Percentiles rank a stretch among this genome's conserved stretches.
Evolutionary conservation across 92 coral and sea anemone species (phyloP).

Genomic region (Diadumene lineata): DNA sequence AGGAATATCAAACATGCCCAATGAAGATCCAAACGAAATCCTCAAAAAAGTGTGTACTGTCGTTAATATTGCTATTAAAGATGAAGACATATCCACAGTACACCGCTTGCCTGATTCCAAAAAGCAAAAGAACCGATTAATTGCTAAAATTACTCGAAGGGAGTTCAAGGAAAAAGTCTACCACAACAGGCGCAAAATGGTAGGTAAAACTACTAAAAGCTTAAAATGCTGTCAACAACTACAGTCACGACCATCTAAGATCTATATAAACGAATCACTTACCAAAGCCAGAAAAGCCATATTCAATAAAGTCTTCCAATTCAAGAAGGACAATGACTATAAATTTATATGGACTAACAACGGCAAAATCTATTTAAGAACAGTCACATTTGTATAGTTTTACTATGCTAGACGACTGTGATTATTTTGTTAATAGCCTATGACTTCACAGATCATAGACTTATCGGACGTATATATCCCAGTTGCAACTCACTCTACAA

Average conservation of each 20-base stretch:
- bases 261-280: slow-evolving; percentile 46
- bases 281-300: slow-evolving; percentile 39
- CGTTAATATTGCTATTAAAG: slow-evolving; percentile 4
- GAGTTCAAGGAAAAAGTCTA: slow-evolving; percentile 14
- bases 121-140: slow-evolving; percentile 23
- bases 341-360: slow-evolving; percentile 46
- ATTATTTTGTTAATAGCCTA: slow-evolving; percentile 15
- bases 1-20: slow-evolving; percentile 11
- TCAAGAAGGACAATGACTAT: slow-evolving; percentile 37
- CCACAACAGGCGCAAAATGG: slow-evolving; percentile 1
- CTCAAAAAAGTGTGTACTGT: slow-evolving; percentile 5
- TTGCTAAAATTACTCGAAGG: slow-evolving; percentile 22
- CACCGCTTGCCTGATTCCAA: slow-evolving; percentile 26
- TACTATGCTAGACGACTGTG: slow-evolving; percentile 28
- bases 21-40: not conserved
- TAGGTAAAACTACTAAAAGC: slow-evolving; percentile 6
- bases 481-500: no score
- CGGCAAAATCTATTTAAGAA: slow-evolving; percentile 39
- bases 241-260: not conserved
- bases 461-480: no score
- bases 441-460: not conserved
- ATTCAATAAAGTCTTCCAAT: slow-evolving; percentile 22
- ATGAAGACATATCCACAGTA: slow-evolving; percentile 27
- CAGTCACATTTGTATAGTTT: slow-evolving; percentile 9
- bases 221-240: slow-evolving; percentile 10